phyloP scores from a whole-genome alignment of 2,888 invertebrate species.

The Hemithea aestivaria region DNA sequence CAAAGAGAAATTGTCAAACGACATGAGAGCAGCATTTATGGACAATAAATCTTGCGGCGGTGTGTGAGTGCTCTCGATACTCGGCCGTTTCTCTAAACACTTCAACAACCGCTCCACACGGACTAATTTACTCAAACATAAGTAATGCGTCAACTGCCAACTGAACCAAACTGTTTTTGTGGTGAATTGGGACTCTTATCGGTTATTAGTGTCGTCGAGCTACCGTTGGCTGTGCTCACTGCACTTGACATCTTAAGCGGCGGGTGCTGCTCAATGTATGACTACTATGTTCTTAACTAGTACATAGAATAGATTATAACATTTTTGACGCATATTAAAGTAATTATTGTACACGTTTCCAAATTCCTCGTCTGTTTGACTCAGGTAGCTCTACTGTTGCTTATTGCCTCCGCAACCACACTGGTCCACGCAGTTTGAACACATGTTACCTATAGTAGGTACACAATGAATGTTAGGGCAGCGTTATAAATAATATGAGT shows the following conservation, averaged over 20 bases:
- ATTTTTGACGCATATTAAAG: too few relatives aligned
- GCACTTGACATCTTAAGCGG: neutral
- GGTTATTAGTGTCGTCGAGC: conserved; percentile 1
- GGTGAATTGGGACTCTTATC: conserved; percentile 4
- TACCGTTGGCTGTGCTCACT: conserved; percentile 3
- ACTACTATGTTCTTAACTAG: too few relatives aligned
- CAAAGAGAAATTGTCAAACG: neutral
- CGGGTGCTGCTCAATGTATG: too few relatives aligned
- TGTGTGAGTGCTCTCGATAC: conserved; percentile 1
- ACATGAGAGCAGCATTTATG: neutral
- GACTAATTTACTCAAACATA: too few relatives aligned
- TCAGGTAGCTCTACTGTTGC: too few relatives aligned
- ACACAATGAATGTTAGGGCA: neutral
- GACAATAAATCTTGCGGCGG: neutral
- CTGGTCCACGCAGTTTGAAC: neutral
- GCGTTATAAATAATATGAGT: conserved; percentile 12
- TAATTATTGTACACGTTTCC: too few relatives aligned
- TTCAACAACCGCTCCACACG: neutral
- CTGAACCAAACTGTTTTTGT: conserved; percentile 3
- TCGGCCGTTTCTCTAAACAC: neutral
- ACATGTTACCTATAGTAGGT: neutral
- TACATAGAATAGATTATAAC: too few relatives aligned
- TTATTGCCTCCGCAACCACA: too few relatives aligned
- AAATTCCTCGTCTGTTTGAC: too few relatives aligned
- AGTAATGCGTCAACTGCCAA: neutral